Base-by-base conservation (phyloP, 2,113 vertebrate genomes). In the Pelecanoides urinatrix region DNA sequence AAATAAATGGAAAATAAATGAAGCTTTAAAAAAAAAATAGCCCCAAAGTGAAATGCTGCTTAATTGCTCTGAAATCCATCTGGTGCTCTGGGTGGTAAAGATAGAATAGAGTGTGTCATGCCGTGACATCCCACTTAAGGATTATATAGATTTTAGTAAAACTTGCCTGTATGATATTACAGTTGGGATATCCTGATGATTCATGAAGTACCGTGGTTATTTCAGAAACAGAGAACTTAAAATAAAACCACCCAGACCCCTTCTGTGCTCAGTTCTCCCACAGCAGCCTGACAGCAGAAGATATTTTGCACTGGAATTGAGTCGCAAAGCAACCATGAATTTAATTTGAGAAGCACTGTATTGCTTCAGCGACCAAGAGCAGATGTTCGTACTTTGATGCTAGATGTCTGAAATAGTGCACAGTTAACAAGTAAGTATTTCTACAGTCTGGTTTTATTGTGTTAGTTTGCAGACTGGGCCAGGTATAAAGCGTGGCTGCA, bases 111-210 rank as follows among this genome's bases (percentile, higher is more conserved):
- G 52, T 14, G 32, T 95, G 86, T 84, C 72, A 42, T 6, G 17
- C 76, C 2, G 1, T 67, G 88, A 59, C 83, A 77, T 80, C 88
- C 63, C 50, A 29, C 72, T 70, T 59, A 18, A 3, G 25, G 50
- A 56, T 88, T 77, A 44, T 45, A 17, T 13, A 63, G 79, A 32
- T 93, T 74, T 94, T 18, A 82, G 53, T 79, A 21, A 27, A 95
- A 89, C 59, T 89, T 40, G 62, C 52, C 90, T 3, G 1, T 44
- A 9, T 81, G 73, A 22, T 90, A 19, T 53, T 93, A 36, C 90
- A 76, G 82, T 68, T 96, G 96, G 96, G 93, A 53, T 96, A 58
- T 78, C 74, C 90, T 76, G 36, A 55, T 94, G 92, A 90, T 90
- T 95, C 88, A 34, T 30, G 34, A 73, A 72, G 74, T 52, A 26